Conservation (phyloP, 2,797 vertebrate species). For the Argya squamiceps region DNA sequence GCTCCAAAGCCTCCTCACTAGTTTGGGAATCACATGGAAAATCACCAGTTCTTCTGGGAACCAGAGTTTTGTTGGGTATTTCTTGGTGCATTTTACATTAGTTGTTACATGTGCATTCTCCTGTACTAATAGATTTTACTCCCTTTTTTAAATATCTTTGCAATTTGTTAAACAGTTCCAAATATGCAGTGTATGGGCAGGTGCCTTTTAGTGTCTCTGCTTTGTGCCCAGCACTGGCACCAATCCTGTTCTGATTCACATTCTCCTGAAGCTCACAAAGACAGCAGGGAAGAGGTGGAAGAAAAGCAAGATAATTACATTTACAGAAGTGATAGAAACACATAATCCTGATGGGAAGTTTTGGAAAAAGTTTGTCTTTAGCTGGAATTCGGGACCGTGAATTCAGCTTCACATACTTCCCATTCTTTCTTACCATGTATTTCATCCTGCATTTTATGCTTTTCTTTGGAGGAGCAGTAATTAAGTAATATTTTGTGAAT, state of each 20-base stretch:
- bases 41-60: fast-evolving
- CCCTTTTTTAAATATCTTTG: not conserved
- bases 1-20: not conserved
- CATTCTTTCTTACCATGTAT: not conserved
- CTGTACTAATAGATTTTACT: not conserved
- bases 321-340: not conserved
- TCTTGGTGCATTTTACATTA: not conserved
- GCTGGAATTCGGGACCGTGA: not conserved
- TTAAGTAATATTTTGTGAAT: not conserved
- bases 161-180: not conserved
- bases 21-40: not conserved
- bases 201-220: not conserved
- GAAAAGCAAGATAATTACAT: not conserved
- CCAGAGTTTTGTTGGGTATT: not conserved
- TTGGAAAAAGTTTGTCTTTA: not conserved
- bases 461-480: not conserved
- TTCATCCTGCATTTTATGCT: not conserved
- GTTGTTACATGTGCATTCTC: not conserved
- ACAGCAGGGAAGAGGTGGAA: not conserved
- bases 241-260: not conserved
- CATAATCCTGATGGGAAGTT: not conserved
- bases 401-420: not conserved
- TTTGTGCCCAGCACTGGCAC: not conserved
- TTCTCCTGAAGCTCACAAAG: not conserved
- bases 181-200: not conserved